A percentile compares a stretch with the other conserved stretches of the same genome.
These are phyloP conservation scores for Marmota monax DNA, from an alignment of 2,113 vertebrate species.

Conservation along the genomic window DNA sequence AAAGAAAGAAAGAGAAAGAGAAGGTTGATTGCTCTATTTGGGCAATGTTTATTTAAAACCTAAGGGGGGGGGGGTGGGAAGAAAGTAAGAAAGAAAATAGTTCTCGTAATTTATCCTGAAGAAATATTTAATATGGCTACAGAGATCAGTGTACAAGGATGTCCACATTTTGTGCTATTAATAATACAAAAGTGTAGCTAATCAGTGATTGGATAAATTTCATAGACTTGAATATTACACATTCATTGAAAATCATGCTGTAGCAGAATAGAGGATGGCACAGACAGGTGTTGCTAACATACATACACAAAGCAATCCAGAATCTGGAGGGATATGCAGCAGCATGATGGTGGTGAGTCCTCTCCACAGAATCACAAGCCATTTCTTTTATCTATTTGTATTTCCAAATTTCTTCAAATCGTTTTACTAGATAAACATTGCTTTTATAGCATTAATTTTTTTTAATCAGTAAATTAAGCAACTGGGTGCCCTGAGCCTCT, in stretches of 20 bases:
- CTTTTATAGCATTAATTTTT: not conserved
- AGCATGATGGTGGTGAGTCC: not conserved
- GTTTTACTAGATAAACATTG: not conserved
- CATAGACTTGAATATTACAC: not conserved
- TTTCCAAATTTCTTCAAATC: not conserved
- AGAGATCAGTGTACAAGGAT: not conserved
- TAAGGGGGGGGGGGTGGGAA: too few relatives aligned
- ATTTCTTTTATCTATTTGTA: conserved; percentile 9
- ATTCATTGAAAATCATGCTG: not conserved
- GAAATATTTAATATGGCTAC: not conserved
- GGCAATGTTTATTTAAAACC: not conserved
- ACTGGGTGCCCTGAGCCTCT: not conserved
- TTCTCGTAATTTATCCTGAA: not conserved
- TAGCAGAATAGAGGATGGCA: not conserved
- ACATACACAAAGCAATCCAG: not conserved
- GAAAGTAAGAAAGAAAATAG: not conserved
- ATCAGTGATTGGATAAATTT: not conserved
- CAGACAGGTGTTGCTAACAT: not conserved
- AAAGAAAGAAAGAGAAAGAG: not conserved
- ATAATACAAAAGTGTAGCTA: not conserved
- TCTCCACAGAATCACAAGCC: not conserved
- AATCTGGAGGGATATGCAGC: not conserved
- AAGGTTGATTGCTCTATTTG: not conserved
- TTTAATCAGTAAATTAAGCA: not conserved
- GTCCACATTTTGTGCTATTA: not conserved